Evolutionary conservation across 2,888 invertebrate genomes (phyloP), one percentile per base, ranked within the genome.

Genomic region (Psylliodes chrysocephalus): DNA sequence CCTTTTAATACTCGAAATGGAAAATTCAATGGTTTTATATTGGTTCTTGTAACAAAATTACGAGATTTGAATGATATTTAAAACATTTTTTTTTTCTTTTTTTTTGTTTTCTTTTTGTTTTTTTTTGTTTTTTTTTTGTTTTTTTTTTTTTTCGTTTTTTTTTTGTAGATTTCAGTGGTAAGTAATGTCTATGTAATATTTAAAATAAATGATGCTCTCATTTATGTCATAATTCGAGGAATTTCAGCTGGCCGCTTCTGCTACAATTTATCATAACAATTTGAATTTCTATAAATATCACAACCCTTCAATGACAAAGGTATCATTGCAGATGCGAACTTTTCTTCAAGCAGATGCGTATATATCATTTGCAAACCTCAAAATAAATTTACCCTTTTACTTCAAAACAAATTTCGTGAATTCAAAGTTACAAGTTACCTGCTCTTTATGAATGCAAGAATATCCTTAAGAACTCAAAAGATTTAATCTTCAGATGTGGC

Each of bases 311-410:
- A 12, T 18, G 47, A 63, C 49, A 56, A 64, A 55, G 64, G 47
- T 18, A 18, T 22, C 30, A 25, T 30, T 56, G 61, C 67, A 67
- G 63, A 67, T 67, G 67, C 60, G n/a, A 42, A 49, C 51, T 51
- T 47, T 56, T 61, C 60, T 53, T 61, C 17, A 63, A 56, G 63
- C 66, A 66, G 66, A 66, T 66, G 66, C 30, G 38, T 44, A 40
- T 35, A 49, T 44, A 49, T 47, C 40, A 49, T 55, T 54, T 47
- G 52, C 53, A 44, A 59, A 64, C 57, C 67, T 60, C 64, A 64
- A 46, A 60, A 67, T 62, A 64, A 67, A 65, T 65, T 68, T 53
- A 68, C 64, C 68, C 66, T 68, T 66, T 68, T 68, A 61, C 62
- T 55, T 62, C 52, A 68, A 66, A 66, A 68, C 63, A 60, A 63